Conservation (phyloP, 2,888 invertebrate genomes). For the Drosophila suboccidentalis region DNA sequence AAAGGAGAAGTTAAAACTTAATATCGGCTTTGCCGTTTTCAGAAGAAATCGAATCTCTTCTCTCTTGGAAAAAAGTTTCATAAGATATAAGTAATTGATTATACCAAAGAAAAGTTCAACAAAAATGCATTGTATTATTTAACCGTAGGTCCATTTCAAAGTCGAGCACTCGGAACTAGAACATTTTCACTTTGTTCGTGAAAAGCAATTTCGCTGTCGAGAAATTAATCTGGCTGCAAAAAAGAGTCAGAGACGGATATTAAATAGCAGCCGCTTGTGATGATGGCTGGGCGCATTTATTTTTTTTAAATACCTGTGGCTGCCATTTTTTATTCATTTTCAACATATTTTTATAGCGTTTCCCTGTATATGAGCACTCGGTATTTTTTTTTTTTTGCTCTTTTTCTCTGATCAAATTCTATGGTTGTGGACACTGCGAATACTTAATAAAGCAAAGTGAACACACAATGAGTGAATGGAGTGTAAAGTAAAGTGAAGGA, state of each 20-base stretch:
- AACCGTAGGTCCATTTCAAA: neutral
- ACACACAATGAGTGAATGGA: neutral
- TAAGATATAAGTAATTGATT: neutral
- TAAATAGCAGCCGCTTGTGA: conserved; percentile 15
- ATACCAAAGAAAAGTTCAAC: neutral
- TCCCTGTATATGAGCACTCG: neutral
- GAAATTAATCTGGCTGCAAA: conserved; percentile 25
- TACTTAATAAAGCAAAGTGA: conserved; percentile 11
- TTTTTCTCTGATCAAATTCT: conserved; percentile 15
- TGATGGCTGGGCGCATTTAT: conserved; percentile 33
- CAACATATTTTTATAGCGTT: conserved; percentile 20
- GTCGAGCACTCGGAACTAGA: neutral
- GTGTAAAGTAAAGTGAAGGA: conserved; percentile 2
- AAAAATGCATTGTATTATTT: neutral
- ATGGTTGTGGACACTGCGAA: conserved; percentile 5
- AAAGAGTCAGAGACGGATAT: conserved; percentile 9
- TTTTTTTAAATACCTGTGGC: conserved; percentile 21
- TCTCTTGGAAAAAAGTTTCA: neutral
- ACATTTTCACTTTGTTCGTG: conserved; percentile 2
- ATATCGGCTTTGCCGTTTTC: neutral
- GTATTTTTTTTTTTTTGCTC: neutral
- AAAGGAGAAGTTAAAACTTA: neutral
- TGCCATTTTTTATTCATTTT: conserved; percentile 11
- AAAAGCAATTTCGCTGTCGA: conserved; percentile 19
- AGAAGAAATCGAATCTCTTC: neutral